Percentiles rank a stretch among this genome's conserved stretches.
phyloP scores from a whole-genome alignment of 2,888 invertebrate genomes.

The Mellilla xanthometata region DNA sequence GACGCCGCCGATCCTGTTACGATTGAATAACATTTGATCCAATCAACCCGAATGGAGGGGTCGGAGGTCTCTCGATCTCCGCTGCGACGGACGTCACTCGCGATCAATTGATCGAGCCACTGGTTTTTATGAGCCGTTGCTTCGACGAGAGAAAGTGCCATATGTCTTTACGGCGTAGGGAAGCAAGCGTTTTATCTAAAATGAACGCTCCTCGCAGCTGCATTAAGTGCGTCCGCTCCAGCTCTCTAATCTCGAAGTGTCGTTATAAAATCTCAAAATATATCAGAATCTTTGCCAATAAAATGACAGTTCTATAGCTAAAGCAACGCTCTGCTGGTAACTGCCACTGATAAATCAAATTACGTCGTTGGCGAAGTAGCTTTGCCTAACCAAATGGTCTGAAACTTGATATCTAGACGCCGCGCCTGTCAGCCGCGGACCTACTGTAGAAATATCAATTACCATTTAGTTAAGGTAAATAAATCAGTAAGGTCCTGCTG shows the following conservation, averaged over 20 bases:
- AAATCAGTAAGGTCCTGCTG: conserved; percentile 26
- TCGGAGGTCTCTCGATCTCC: conserved; percentile 72
- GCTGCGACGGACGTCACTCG: conserved; percentile 43
- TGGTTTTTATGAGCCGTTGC: conserved; percentile 43
- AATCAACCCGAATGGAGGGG: conserved; percentile 74
- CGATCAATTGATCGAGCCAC: conserved; percentile 58
- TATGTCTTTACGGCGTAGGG: conserved; percentile 24
- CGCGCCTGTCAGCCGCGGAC: conserved; percentile 29
- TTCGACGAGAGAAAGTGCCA: conserved; percentile 40
- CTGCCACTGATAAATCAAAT: conserved; percentile 31
- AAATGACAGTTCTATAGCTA: conserved; percentile 1
- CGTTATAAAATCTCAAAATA: background rate
- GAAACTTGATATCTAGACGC: conserved; percentile 33
- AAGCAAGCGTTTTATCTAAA: conserved; percentile 19
- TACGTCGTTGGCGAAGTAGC: conserved; percentile 27
- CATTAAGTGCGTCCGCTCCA: no score
- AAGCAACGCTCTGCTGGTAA: conserved; percentile 12
- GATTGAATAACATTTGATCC: conserved; percentile 80
- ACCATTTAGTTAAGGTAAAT: conserved; percentile 34
- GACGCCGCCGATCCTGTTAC: conserved; percentile 66
- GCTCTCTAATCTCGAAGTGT: conserved; percentile 2
- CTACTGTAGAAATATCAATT: conserved; percentile 33
- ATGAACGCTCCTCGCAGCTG: conserved; percentile 4
- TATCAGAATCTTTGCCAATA: background rate
- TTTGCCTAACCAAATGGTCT: conserved; percentile 31